Base-by-base conservation (phyloP, 2,113 vertebrate genomes). In the Scomber japonicus region DNA sequence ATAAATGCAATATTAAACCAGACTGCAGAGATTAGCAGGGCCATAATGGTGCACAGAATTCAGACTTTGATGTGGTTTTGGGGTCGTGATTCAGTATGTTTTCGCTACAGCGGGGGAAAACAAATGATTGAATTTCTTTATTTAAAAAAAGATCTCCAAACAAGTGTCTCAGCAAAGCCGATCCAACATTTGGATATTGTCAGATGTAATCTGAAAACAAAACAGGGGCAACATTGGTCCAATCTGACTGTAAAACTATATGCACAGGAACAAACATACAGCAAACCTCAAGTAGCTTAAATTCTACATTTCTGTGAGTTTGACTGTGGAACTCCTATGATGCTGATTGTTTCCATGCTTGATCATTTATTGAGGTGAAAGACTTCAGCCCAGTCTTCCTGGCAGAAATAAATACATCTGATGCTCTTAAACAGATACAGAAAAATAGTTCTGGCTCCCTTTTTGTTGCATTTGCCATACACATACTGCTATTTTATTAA, bases 271-370 rank as follows among this genome's bases (percentile, higher is more conserved):
- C 73, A 27, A 27, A 27, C 24, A 27, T 27, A 27, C 24, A 27
- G 24, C 24, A 27, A 27, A 27, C 2, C 24, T 27, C 24, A 27
- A 27, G 24, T 27, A 27, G 11, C 27, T 40, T 76, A 11, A 69
- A 63, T 54, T 54, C 17, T 45, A 68, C 6, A 21, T 15, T 57
- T 40, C 24, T 30, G 45, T 50, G 31, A 62, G 65, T 27, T 56
- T 51, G n/a, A n/a, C 16, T 45, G 14, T 44, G 19, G 16, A 6
- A 19, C 31, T 69, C 19, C 6, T 51, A 16, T 48, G 40, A 55
- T 63, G 50, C 31, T 35, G 24, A 44, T 50, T 44, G 59, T 71
- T 71, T 55, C 40, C 57, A 15, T 50, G 60, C 14, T 56, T 63
- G 31, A 48, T 57, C 44, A 60, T 31, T 49, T 40, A 40, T 46